Conservation (phyloP, 1,140 invertebrate genomes). For the Fopius arisanus region DNA sequence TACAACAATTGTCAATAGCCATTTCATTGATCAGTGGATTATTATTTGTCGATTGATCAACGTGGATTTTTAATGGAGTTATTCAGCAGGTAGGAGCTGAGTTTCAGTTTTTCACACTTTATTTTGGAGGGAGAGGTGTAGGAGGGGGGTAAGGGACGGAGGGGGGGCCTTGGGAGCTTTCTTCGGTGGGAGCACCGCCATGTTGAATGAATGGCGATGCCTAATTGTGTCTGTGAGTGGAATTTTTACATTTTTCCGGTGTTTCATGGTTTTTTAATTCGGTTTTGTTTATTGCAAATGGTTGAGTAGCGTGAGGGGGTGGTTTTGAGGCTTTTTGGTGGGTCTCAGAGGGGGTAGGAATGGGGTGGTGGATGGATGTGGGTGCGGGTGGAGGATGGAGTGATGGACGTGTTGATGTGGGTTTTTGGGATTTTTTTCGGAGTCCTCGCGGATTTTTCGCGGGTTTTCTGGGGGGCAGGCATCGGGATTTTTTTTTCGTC, state of each 20-base stretch:
- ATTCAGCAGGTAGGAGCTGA: slow-evolving; percentile 53
- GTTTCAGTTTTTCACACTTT: slow-evolving; percentile 8
- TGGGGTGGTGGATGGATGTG: too few species aligned
- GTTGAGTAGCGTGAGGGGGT: too few species aligned
- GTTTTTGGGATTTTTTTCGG: slow-evolving; percentile 21
- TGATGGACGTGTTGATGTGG: neutral
- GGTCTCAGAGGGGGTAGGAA: too few species aligned
- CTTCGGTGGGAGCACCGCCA: slow-evolving; percentile 63
- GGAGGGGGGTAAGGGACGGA: slow-evolving; percentile 37
- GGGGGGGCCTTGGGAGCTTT: slow-evolving; percentile 60
- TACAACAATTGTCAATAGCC: neutral
- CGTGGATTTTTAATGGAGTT: neutral
- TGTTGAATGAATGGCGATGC: slow-evolving; percentile 61
- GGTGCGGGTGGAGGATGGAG: neutral
- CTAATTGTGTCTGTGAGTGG: slow-evolving; percentile 30
- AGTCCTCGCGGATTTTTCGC: slow-evolving; percentile 12
- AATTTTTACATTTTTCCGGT: neutral
- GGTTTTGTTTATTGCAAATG: too few species aligned
- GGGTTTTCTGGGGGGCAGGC: neutral
- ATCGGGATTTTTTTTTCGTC: neutral
- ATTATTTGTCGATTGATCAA: too few species aligned
- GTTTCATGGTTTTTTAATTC: too few species aligned
- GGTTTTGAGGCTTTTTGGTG: too few species aligned
- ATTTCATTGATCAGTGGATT: too few species aligned
- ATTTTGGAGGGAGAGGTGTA: slow-evolving; percentile 16